Base-by-base conservation (phyloP, 2,888 invertebrate species). In the Drosophila bunnanda region DNA sequence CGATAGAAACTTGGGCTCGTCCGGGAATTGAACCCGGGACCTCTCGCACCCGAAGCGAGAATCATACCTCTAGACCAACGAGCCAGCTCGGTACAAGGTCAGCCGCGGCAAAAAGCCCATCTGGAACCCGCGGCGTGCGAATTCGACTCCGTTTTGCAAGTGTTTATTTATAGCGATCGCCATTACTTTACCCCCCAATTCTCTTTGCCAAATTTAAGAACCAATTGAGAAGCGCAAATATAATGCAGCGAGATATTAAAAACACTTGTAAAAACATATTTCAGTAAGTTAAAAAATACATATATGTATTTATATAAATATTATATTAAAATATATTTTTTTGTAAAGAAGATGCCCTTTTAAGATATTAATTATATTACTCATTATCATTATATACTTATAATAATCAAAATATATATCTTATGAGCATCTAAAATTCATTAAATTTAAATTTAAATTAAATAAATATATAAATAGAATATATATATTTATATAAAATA, bases 1-100 rank as follows among this genome's bases (percentile, higher is more conserved):
- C 38, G 50, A 22, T 0, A 1, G 15, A 15, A 10, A 39, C 57
- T 70, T 78, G 89, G 89, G 88, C 90, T 90, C 90, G 88, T 89
- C 90, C 85, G 90, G 90, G 89, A 90, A 76, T 90, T 90, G 90
- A 90, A 90, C 90, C 90, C 90, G 90, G 90, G 89, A 87, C 89
- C 90, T 90, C 90, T 90, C 89, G 90, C 90, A 90, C 89, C 90
- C 90, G 90, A 89, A 90, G 90, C 90, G 88, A 89, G 81, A 89
- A 90, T 90, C 90, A 84, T 90, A 89, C 88, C 90, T 77, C 90
- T 90, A 85, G 90, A 89, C 90, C 90, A 90, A 90, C 89, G 89
- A 90, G 90, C 90, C 90, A 15, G 15, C 13, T 20, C 20, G 39
- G 54, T 17, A 54, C 17, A 46, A 54, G 12, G n/a, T 20, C 22